Base-by-base conservation (phyloP, 2,113 vertebrate species). In the Microtus richardsoni region DNA sequence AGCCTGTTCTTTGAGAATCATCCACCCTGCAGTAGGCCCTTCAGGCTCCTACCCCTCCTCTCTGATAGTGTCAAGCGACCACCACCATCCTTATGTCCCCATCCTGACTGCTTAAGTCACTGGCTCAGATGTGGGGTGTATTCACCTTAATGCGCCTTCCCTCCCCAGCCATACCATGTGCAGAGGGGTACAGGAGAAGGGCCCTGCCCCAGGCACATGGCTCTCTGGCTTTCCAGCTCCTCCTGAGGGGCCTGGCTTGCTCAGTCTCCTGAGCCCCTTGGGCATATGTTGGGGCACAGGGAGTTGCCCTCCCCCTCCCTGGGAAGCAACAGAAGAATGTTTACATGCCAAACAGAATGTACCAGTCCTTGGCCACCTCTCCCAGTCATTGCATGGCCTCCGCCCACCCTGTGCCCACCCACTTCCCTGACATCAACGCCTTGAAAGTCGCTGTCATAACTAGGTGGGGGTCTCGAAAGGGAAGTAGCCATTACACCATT, bases 291-390 rank as follows among this genome's bases (percentile, higher is more conserved):
- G 16, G 36, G 44, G 89, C 58, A 30, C 62, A 93, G 91, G 70
- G 68, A 91, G 64, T n/a, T n/a, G 54, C 75, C 74, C 83, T 79
- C 64, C 58, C 58, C 58, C 39, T 85, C 77, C 68, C 96, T 89
- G 89, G 97, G 96, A 98, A 98, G 98, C 98, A 98, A 98, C 98
- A 90, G 98, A 96, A 98, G 98, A 99, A 98, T 98, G 99, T 99
- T 99, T 99, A 99, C 99, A 98, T 87, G 97, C 98, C 98, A 98
- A 97, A 98, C 98, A 98, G 98, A 99, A 99, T 99, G 99, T 99
- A 97, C 99, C 92, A 91, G 95, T 94, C 95, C 83, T 73, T 60
- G 66, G 86, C 91, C 19, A 54, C 13, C 80, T 10, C 49, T 88
- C 91, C 93, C 91, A 92, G 79, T 91, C 96, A 96, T 91, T 98